These are phyloP conservation scores for Crotophaga sulcirostris DNA, from an alignment of 2,113 vertebrate genomes.

Conservation along the genomic window DNA sequence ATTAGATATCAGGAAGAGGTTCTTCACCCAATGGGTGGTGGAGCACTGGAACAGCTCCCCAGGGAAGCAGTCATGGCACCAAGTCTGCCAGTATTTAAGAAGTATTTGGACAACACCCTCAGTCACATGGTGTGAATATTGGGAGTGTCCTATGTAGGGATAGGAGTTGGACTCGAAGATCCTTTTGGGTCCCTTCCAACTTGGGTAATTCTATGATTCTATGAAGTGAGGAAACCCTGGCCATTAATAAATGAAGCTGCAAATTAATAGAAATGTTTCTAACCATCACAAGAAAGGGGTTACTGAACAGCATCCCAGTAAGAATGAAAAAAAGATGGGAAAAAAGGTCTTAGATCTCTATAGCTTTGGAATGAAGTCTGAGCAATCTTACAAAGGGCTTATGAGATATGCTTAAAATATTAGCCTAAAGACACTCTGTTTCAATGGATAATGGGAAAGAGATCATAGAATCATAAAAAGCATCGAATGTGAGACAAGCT, in stretches of 20 bases:
- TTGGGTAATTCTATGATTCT: no score
- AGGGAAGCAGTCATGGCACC: no score
- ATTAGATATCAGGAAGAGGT: no score
- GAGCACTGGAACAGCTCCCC: no score
- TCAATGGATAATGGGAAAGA: not conserved
- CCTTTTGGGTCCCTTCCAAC: no score
- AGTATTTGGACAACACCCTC: no score
- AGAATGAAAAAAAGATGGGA: not conserved
- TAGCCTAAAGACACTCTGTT: not conserved
- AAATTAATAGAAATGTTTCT: not conserved
- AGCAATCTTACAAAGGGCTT: not conserved
- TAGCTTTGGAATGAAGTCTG: not conserved
- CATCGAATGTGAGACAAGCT: not conserved
- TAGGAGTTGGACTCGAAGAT: no score
- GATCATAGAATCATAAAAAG: not conserved
- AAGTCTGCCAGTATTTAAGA: no score
- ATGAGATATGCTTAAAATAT: not conserved
- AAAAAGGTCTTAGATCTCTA: not conserved
- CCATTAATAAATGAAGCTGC: not conserved
- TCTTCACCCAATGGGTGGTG: no score
- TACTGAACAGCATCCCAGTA: not conserved
- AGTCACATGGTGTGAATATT: no score
- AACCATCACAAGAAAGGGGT: not conserved
- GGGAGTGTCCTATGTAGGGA: no score
- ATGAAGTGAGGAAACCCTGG: not conserved